These are phyloP conservation scores for Heliothis peltigera DNA, from an alignment of 2,888 invertebrate species.

Conservation along the genomic window DNA sequence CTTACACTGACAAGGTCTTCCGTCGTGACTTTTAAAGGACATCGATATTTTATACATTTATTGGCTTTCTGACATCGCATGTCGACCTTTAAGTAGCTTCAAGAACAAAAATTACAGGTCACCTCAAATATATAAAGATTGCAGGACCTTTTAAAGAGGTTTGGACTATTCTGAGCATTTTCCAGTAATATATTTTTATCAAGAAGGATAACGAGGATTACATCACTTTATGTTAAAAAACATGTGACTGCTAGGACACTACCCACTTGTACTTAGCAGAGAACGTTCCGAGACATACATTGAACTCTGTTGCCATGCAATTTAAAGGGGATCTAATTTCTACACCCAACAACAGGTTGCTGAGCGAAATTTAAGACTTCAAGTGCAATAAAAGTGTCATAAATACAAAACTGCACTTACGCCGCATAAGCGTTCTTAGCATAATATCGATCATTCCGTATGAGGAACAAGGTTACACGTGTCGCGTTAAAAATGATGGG, in stretches of 20 bases:
- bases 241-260: background rate
- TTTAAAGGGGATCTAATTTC: slow-evolving; percentile 14
- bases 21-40: slow-evolving; percentile 47
- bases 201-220: background rate
- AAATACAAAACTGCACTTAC: slow-evolving; percentile 39
- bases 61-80: slow-evolving; percentile 33
- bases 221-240: background rate
- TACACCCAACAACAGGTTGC: slow-evolving; percentile 28
- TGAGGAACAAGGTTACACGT: slow-evolving; percentile 84
- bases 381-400: slow-evolving; percentile 35
- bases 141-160: slow-evolving; percentile 4
- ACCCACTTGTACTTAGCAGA: background rate
- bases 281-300: background rate
- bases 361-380: slow-evolving; percentile 28
- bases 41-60: slow-evolving; percentile 55
- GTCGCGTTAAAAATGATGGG: slow-evolving; percentile 67
- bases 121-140: slow-evolving; percentile 25
- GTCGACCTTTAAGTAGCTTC: slow-evolving; percentile 35
- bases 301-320: slow-evolving; percentile 17
- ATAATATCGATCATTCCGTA: slow-evolving; percentile 51
- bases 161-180: slow-evolving; percentile 12
- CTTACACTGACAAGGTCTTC: slow-evolving; percentile 49
- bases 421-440: slow-evolving; percentile 44
- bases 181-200: background rate
- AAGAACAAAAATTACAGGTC: slow-evolving; percentile 35